Base-by-base conservation (phyloP, 1,140 invertebrate genomes). In the Dendrolimus punctatus region DNA sequence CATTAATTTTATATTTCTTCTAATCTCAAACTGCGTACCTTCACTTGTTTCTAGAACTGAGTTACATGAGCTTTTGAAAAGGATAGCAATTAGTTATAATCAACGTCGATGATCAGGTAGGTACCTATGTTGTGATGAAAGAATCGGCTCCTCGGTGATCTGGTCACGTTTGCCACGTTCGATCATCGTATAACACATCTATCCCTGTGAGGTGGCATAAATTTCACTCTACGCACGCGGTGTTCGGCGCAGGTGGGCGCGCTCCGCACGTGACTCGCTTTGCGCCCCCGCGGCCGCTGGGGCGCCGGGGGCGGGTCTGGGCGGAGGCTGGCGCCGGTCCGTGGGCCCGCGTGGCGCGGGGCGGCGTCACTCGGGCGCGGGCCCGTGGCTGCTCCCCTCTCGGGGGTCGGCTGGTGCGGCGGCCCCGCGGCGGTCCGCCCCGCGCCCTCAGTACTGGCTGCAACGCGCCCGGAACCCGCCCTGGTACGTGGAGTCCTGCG, bases 401-500 rank as follows among this genome's bases (percentile, higher is more conserved):
- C 63, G 43, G 54, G 68, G 58, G 68, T 46, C 54, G 49, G 50
- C 55, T 64, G 23, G 23, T 23, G 53, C 53, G 58, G 61, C 58
- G 59, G 55, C 55, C 56, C 66, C 61, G 67, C 66, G 68, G 62
- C 68, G 62, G 58, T 63, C 67, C 76, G 83, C 79, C 85, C 82
- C 69, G 74, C 75, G 57, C 60, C 72, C 87, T 91, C 90, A 91
- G 82, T 91, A 91, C 76, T 91, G 90, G 60, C 87, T 88, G 73
- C 88, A 89, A 61, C 90, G 89, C 72, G 89, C 89, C 64, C 90
- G 89, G 65, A 90, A 91, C 56, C 90, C 89, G 64, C 90, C 94
- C 85, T 97, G 95, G 87, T 97, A 98, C 58, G 95, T 96, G 6
- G 95, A 97, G 87, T 99, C 97, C 87, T 99, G 96, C 5, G 96